phyloP scores from a whole-genome alignment of 2,888 invertebrate species.

The Thera britannica region DNA sequence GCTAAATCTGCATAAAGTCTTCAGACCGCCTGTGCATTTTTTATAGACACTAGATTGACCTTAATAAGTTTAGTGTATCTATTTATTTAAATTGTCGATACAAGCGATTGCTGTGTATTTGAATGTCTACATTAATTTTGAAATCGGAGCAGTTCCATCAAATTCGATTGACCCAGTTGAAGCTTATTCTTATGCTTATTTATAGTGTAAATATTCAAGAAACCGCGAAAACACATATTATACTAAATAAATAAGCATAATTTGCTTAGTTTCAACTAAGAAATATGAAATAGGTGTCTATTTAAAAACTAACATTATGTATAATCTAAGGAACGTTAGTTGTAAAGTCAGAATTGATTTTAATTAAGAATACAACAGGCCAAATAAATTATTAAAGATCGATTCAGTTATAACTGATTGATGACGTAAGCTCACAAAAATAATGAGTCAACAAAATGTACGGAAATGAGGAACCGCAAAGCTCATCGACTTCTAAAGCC shows the following conservation, averaged over 20 bases:
- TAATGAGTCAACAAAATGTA: conserved; percentile 37
- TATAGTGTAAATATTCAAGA: too few species aligned
- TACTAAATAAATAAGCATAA: too few species aligned
- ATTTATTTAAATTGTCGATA: conserved; percentile 30
- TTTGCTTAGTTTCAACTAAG: too few species aligned
- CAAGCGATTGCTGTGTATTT: conserved; percentile 33
- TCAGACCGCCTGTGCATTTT: conserved; percentile 4
- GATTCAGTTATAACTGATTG: not conserved
- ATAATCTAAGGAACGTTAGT: too few species aligned
- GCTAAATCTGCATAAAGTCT: conserved; percentile 4
- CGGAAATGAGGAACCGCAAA: conserved; percentile 69
- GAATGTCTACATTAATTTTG: conserved; percentile 21
- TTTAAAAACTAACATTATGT: too few species aligned
- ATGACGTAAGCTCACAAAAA: conserved; percentile 8
- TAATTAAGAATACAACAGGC: not conserved
- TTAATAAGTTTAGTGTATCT: conserved; percentile 28
- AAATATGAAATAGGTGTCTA: too few species aligned
- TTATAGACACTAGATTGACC: conserved; percentile 30
- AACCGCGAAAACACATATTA: too few species aligned
- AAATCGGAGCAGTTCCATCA: too few species aligned
- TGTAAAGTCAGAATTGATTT: not conserved
- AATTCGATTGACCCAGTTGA: too few species aligned
- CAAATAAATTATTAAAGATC: not conserved
- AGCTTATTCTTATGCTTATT: too few species aligned
- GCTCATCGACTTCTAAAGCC: conserved; percentile 59